Evolutionary conservation across 2,888 invertebrate genomes (phyloP), one percentile per base, ranked within the genome.

Genomic region (Diarsia dahlii): DNA sequence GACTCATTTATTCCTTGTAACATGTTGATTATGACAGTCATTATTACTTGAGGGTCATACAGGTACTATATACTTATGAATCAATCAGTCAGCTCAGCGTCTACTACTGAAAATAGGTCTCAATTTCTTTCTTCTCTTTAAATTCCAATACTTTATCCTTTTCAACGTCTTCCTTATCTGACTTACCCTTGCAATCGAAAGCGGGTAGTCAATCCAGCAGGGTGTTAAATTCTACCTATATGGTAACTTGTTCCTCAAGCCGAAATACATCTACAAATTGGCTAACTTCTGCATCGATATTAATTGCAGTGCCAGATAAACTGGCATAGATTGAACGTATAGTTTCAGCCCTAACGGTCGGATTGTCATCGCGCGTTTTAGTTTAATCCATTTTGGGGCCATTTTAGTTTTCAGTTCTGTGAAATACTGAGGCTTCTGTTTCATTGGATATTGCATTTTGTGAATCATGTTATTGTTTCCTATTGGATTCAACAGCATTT

Each of bases 331-430:
- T 48, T 39, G 52, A 15, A 62, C 52, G 15, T n/a, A 48, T 13
- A 52, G 46, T 79, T 79, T 66, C 15, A 48, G 46, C 46, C 46
- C 10, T 5, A 54, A 12, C 13, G 9, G 12, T 46, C 46, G 13
- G 23, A 65, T 50, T 71, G 54, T 72, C 73, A 48, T 65, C 18
- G 34, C 60, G 1, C 34, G 34, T 60, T 78, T 54, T 52, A 54
- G 13, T 71, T 70, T 63, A 39, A 77, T 78, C 56, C 20, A 18
- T 71, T 71, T 65, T 71, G 20, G 18, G 20, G n/a, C 15, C 56
- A 50, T 54, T 78, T 48, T 34, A n/a, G 20, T 71, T 52, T 9
- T n/a, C 2, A 13, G 12, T 54, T 13, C 23, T 28, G 20, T 54
- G 15, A 50, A 54, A 54, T 63, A 39, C n/a, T 28, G 6, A 1